Evolutionary conservation across 2,888 invertebrate genomes (phyloP).

Genomic region (Brenthis daphne): DNA sequence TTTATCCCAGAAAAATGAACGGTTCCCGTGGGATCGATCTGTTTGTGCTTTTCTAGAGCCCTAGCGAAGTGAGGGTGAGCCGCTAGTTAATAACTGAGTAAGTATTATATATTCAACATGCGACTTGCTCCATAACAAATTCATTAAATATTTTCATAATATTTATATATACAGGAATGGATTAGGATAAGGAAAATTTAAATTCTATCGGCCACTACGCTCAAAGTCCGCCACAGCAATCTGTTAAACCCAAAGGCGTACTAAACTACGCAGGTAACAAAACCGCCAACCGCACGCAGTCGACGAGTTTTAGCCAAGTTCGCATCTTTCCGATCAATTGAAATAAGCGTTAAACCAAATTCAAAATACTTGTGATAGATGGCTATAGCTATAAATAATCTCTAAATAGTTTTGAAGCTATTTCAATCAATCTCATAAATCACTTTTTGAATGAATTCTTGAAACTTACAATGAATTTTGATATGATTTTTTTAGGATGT

Average conservation of each 20-base stretch:
- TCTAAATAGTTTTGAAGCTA: background rate
- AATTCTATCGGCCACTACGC: slow-evolving; percentile 13
- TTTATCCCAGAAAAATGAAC: too few species aligned
- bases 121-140: too few species aligned
- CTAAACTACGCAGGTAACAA: slow-evolving; percentile 34
- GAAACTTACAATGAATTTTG: too few species aligned
- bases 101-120: too few species aligned
- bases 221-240: slow-evolving; percentile 23
- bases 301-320: slow-evolving; percentile 24
- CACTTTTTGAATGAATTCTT: too few species aligned
- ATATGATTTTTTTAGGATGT: too few species aligned
- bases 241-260: slow-evolving; percentile 27
- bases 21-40: too few species aligned
- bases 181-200: slow-evolving; percentile 5
- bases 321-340: slow-evolving; percentile 26
- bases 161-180: background rate
- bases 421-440: too few species aligned
- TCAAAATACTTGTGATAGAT: background rate
- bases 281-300: slow-evolving; percentile 29
- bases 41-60: too few species aligned
- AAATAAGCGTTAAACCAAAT: slow-evolving; percentile 13
- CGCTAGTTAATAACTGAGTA: too few species aligned
- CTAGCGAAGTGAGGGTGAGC: too few species aligned
- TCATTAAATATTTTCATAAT: too few species aligned
- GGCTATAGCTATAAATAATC: background rate